Evolutionary conservation across 2,888 invertebrate genomes (phyloP).

Genomic region (Tipula confusa): DNA sequence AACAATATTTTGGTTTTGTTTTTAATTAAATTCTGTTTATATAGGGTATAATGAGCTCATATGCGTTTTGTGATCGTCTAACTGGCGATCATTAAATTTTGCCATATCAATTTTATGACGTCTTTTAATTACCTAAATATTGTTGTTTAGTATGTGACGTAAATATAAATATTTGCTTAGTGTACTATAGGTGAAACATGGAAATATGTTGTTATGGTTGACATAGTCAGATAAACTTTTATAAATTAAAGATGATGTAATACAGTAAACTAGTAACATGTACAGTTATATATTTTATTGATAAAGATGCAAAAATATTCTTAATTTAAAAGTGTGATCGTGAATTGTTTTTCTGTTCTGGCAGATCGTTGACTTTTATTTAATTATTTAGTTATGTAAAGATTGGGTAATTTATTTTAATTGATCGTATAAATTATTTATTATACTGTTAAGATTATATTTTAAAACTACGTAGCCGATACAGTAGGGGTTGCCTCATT

Average conservation of each 20-base stretch:
- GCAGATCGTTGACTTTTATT: too few relatives aligned
- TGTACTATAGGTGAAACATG: background rate
- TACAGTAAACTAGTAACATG: background rate
- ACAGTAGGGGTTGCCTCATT: too few relatives aligned
- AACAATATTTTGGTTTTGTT: background rate
- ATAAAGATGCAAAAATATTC: too few relatives aligned
- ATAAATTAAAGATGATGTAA: background rate
- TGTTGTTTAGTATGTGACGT: too few relatives aligned
- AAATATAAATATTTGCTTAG: background rate
- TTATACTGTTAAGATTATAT: too few relatives aligned
- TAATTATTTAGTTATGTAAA: too few relatives aligned
- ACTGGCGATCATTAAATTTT: background rate
- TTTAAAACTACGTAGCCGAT: too few relatives aligned
- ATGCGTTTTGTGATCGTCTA: background rate
- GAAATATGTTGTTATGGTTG: background rate
- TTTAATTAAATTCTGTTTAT: background rate
- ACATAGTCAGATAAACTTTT: background rate
- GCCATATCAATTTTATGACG: background rate
- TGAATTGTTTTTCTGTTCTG: too few relatives aligned
- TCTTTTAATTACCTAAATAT: too few relatives aligned
- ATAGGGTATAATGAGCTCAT: background rate
- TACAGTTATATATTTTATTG: background rate
- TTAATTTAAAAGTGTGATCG: too few relatives aligned
- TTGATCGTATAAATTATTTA: too few relatives aligned
- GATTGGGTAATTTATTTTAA: too few relatives aligned